Conservation (phyloP, 2,797 vertebrate species). For the Sandelia bainsii region DNA sequence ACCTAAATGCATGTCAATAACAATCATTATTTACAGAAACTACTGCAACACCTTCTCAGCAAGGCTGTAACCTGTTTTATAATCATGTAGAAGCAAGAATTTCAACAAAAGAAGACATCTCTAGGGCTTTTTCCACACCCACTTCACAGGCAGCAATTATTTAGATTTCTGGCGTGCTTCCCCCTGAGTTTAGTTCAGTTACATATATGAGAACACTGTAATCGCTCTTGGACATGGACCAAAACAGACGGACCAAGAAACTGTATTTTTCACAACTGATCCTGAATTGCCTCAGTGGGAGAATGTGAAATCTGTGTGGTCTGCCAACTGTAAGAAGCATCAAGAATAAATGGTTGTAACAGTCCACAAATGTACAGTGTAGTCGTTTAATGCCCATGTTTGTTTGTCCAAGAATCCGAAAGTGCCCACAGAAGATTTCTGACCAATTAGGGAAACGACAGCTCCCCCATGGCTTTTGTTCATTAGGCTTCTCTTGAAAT, state of each 20-base stretch:
- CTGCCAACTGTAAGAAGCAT: not conserved
- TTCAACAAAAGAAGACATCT: conserved; percentile 41
- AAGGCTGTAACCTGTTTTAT: not conserved
- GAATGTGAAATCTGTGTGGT: conserved; percentile 11
- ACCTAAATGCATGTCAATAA: not conserved
- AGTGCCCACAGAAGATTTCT: conserved; percentile 7
- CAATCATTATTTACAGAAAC: conserved; percentile 16
- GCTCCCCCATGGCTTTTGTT: conserved; percentile 12
- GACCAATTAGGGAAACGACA: conserved; percentile 9
- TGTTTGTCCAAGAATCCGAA: conserved; percentile 15
- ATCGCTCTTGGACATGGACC: conserved; percentile 41
- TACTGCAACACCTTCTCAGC: not conserved
- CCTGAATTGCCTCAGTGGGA: conserved; percentile 34
- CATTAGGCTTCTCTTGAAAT: conserved; percentile 32
- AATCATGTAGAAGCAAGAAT: conserved; percentile 7
- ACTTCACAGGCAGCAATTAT: conserved; percentile 27
- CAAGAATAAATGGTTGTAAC: not conserved
- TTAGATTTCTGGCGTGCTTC: conserved; percentile 25
- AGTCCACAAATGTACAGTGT: not conserved
- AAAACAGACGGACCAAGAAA: conserved; percentile 12
- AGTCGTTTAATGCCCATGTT: conserved; percentile 3
- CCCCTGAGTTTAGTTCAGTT: conserved; percentile 13
- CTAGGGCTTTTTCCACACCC: conserved; percentile 55
- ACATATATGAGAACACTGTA: conserved; percentile 18
- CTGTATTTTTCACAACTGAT: not conserved